Evolutionary conservation across 2,797 vertebrate species (phyloP).

Genomic region (Silurus lanzhouensis): DNA sequence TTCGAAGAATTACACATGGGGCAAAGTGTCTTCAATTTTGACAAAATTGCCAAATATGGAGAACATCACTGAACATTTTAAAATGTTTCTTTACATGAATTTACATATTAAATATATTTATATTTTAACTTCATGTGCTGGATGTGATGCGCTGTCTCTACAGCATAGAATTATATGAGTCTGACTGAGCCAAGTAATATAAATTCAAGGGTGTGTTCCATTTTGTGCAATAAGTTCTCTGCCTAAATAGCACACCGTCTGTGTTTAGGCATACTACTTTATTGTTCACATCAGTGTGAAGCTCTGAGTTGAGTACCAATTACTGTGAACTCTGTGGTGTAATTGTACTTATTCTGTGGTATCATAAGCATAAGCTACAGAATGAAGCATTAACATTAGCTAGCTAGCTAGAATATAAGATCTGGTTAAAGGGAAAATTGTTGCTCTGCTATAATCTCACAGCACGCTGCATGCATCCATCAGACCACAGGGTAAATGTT

Average conservation of each 20-base stretch:
- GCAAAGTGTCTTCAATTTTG: not conserved
- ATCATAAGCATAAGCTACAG: not conserved
- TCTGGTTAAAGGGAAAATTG: not conserved
- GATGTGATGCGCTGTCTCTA: not conserved
- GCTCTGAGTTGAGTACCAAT: no score
- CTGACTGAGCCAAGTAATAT: not conserved
- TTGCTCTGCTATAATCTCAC: slow-evolving; percentile 25
- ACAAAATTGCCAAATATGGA: not conserved
- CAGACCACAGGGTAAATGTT: not conserved
- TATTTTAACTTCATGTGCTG: not conserved
- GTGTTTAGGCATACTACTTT: not conserved
- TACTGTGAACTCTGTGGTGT: not conserved
- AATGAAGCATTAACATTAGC: not conserved
- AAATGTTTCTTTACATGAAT: not conserved
- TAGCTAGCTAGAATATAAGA: not conserved
- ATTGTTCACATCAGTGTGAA: not conserved
- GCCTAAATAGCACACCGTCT: not conserved
- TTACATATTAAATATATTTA: not conserved
- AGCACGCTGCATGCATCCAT: not conserved
- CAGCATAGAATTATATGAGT: not conserved
- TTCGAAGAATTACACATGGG: no score
- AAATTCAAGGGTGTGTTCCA: not conserved
- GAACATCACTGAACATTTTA: not conserved
- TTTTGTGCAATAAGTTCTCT: not conserved
- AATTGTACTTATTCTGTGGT: not conserved